Conservation (phyloP, 2,888 invertebrate genomes). For the Euphydryas editha region DNA sequence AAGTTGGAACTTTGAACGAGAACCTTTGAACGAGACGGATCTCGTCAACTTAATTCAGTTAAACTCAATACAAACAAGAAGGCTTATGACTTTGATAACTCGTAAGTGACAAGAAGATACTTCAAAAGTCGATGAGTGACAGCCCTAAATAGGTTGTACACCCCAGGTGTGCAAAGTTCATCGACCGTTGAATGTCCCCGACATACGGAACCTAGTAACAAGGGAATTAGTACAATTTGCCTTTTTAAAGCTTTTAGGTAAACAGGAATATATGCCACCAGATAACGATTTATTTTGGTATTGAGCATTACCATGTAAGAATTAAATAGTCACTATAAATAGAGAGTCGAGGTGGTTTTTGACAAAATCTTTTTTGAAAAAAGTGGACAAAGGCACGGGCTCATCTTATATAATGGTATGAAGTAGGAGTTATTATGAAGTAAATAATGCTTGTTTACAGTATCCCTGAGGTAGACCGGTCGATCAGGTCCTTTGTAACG, state of each 20-base stretch:
- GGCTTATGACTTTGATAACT: too few relatives aligned
- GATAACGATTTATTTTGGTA: background rate
- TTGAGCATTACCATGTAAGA: background rate
- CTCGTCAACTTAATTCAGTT: too few relatives aligned
- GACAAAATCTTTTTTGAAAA: too few relatives aligned
- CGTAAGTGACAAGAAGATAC: background rate
- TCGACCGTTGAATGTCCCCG: slow-evolving; percentile 44
- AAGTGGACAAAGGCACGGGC: background rate
- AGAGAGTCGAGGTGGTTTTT: too few relatives aligned
- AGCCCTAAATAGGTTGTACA: slow-evolving; percentile 52
- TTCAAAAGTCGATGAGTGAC: slow-evolving; percentile 35
- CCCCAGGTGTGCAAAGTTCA: slow-evolving; percentile 58
- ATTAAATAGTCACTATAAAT: background rate
- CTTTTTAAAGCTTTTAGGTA: background rate
- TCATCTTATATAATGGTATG: background rate
- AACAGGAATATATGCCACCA: background rate
- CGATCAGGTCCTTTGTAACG: slow-evolving; percentile 40
- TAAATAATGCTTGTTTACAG: slow-evolving; percentile 13
- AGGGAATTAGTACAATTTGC: background rate
- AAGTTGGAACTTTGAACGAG: background rate
- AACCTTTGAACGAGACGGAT: too few relatives aligned
- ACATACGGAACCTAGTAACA: background rate
- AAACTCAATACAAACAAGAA: too few relatives aligned
- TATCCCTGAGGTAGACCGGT: slow-evolving; percentile 17
- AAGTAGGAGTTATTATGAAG: background rate